phyloP scores from a whole-genome alignment of 2,113 vertebrate species.

The Gorsachius goisagi region DNA sequence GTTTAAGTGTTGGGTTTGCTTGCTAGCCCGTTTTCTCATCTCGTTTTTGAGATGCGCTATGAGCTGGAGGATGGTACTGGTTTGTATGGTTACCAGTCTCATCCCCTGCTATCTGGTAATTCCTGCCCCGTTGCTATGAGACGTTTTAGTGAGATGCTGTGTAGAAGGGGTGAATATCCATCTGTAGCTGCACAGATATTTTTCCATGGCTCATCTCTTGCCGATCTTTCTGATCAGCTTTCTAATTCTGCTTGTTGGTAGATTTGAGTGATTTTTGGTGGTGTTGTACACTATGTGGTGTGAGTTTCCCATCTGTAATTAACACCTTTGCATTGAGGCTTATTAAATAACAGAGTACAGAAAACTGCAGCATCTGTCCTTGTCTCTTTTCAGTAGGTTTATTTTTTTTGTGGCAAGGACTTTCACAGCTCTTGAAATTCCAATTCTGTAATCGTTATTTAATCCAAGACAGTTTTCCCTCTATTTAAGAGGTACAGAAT shows the following conservation, averaged over 20 bases:
- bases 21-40: not conserved
- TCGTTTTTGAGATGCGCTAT: not conserved
- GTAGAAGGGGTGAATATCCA: slow-evolving; percentile 7
- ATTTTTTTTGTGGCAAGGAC: not conserved
- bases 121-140: slow-evolving; percentile 10
- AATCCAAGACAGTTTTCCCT: not conserved
- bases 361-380: slow-evolving; percentile 1
- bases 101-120: not conserved
- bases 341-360: not conserved
- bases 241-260: not conserved
- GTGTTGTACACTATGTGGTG: not conserved
- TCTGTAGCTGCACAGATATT: not conserved
- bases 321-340: not conserved
- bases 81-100: not conserved
- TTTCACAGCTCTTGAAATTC: slow-evolving; percentile 17
- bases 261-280: not conserved
- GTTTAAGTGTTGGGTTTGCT: not conserved
- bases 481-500: not conserved
- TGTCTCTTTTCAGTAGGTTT: not conserved
- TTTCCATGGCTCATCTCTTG: not conserved
- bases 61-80: not conserved
- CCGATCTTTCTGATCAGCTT: not conserved
- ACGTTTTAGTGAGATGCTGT: not conserved
- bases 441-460: not conserved
- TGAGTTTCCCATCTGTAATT: not conserved